phyloP scores from a whole-genome alignment of 1,140 invertebrate species.

The Drosophila kohkoa region DNA sequence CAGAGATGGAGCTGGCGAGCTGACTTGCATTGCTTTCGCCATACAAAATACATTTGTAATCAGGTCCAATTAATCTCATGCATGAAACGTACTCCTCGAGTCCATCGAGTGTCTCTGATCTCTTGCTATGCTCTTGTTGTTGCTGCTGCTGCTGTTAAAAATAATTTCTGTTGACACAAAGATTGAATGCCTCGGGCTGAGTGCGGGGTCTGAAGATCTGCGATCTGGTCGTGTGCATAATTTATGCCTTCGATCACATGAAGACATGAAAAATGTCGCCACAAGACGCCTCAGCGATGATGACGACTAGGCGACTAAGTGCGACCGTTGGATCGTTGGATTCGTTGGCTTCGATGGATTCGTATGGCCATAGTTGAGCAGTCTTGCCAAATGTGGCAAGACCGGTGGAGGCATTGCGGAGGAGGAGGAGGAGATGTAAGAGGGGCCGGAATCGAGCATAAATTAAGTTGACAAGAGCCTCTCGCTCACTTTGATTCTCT shows the following conservation, averaged over 20 bases:
- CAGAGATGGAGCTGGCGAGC: conserved; percentile 16
- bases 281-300: conserved; percentile 73
- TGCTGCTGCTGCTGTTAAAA: conserved; percentile 76
- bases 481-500: conserved; percentile 7
- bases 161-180: conserved; percentile 83
- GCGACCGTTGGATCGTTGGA: background rate
- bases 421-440: background rate
- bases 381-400: conserved; percentile 69
- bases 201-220: background rate
- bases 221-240: conserved; percentile 67
- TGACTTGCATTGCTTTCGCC: conserved; percentile 54
- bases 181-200: conserved; percentile 68
- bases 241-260: conserved; percentile 82
- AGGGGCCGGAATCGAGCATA: conserved; percentile 67
- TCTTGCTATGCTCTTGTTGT: conserved; percentile 58
- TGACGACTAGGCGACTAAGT: conserved; percentile 49
- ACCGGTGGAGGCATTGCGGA: background rate
- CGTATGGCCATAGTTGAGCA: conserved; percentile 51
- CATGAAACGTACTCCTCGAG: conserved; percentile 29
- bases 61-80: conserved; percentile 73
- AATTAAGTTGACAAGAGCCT: conserved; percentile 77
- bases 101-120: conserved; percentile 29
- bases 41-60: conserved; percentile 79
- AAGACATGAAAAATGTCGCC: conserved; percentile 83
- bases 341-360: conserved; percentile 50